Percentiles rank a stretch among this genome's conserved stretches.
phyloP scores from a whole-genome alignment of 2,797 vertebrate species.

The Bufotes viridis region DNA sequence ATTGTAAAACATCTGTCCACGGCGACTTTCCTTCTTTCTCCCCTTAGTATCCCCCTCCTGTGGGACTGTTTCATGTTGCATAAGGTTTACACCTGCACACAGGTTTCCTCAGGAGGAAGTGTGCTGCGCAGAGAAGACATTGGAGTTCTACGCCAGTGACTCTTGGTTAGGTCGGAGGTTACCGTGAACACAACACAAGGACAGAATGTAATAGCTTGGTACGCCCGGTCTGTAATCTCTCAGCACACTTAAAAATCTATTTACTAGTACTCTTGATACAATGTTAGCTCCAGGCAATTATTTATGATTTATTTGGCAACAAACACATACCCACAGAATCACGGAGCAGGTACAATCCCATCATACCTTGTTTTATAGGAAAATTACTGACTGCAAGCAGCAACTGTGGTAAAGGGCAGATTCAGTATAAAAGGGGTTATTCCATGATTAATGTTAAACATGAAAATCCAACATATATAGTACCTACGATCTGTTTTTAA shows the following conservation, averaged over 20 bases:
- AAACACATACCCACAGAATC: not conserved
- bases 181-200: not conserved
- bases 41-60: not conserved
- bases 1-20: not conserved
- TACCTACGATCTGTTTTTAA: too few relatives aligned
- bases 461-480: too few relatives aligned
- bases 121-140: not conserved
- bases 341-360: not conserved
- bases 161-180: not conserved
- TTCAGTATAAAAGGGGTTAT: not conserved
- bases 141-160: not conserved
- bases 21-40: not conserved
- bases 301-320: not conserved
- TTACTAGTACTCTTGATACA: not conserved
- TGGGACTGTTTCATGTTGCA: not conserved
- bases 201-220: slow-evolving; percentile 5
- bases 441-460: too few relatives aligned
- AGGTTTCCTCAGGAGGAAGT: not conserved
- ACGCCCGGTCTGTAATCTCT: not conserved
- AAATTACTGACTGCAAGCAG: not conserved
- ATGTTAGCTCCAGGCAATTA: not conserved
- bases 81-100: not conserved
- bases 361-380: not conserved
- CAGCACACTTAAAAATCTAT: not conserved
- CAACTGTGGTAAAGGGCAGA: not conserved